Evolutionary conservation across 2,113 vertebrate species (phyloP), one percentile per base, ranked within the genome.

Genomic region (Rhinopithecus roxellana): DNA sequence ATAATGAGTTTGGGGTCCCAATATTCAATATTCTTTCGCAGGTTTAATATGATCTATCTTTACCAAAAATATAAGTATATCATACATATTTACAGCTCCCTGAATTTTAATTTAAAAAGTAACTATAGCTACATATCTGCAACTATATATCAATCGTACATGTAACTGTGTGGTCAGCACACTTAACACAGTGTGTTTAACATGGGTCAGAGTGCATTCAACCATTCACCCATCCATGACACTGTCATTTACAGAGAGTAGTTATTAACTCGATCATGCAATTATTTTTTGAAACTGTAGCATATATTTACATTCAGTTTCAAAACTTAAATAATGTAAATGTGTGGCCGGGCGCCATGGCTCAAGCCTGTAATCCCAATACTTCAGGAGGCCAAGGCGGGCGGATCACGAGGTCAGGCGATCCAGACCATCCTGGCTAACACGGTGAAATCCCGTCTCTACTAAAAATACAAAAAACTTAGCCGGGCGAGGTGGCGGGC

Each of bases 401-500:
- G 52, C 2, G 2, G 52, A 20, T 55, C 52, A 55, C 52, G 6
- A 55, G 52, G 18, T 55, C 18, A 55, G 52, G 52, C 7, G 18
- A 55, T 55, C 6, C 17, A 55, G 52, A 20, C 52, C 52, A 55
- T 55, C 52, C 18, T 20, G 52, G 52, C 52, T 55, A 55, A 55
- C 52, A 55, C 2, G 18, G 52, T 55, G 52, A 55, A 55, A 55
- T 18, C 18, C 52, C 0, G 0, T 20, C 52, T 55, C 18, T 55
- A 55, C 18, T 20, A 8, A 55, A 55, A 55, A 55, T 55, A 55
- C 52, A 55, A 55, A 55, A 55, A 55, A 55, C 2, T 7, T 55
- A 55, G 52, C 18, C 0, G 6, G 52, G 18, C 0, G 2, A 0
- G 52, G 52, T 20, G 52, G 18, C 0, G 18, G 52, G 6, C 18